A percentile compares a stretch with the other conserved stretches of the same genome.
These are phyloP conservation scores for Mohoua ochrocephala DNA, from an alignment of 2,113 vertebrate species.

Conservation along the genomic window DNA sequence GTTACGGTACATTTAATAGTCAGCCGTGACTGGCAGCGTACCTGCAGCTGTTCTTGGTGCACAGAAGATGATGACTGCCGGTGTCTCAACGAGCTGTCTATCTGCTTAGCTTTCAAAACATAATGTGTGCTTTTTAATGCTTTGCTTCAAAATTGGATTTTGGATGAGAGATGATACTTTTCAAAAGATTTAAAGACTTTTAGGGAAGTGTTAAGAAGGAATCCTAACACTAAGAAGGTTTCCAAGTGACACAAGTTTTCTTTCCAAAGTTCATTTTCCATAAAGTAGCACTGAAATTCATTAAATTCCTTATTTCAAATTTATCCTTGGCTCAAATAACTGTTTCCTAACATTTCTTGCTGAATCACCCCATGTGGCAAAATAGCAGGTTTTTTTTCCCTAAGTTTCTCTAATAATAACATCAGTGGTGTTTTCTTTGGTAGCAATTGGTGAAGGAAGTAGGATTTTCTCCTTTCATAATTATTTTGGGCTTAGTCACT, in stretches of 20 bases:
- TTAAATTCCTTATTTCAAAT: background rate
- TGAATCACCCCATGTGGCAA: fast-evolving
- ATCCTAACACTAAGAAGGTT: background rate
- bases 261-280: background rate
- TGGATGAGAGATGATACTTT: background rate
- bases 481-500: background rate
- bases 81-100: background rate
- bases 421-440: background rate
- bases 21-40: background rate
- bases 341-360: background rate
- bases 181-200: background rate
- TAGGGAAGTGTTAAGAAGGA: background rate
- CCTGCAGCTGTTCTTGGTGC: background rate
- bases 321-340: background rate
- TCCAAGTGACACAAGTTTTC: background rate
- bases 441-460: background rate
- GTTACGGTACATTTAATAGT: background rate
- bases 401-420: background rate
- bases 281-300: background rate
- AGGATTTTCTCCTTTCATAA: background rate
- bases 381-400: background rate
- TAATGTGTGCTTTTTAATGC: background rate
- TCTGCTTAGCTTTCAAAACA: background rate
- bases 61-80: background rate
- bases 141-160: background rate